phyloP scores from a whole-genome alignment of 2,797 vertebrate genomes.

The Halcyon leucocephala region DNA sequence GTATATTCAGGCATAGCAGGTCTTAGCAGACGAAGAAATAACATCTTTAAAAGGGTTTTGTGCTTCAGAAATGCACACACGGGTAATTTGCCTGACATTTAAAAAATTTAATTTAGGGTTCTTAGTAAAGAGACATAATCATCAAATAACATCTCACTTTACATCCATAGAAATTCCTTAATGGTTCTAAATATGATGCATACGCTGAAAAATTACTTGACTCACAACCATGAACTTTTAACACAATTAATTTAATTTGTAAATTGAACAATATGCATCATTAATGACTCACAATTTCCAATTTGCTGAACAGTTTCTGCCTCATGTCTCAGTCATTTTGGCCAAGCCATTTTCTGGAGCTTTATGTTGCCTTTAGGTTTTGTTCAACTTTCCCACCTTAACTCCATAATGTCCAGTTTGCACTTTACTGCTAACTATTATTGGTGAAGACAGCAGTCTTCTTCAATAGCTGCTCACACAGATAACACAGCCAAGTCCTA shows the following conservation, averaged over 20 bases:
- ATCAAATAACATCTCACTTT: conserved; percentile 43
- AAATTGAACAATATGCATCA: conserved; percentile 62
- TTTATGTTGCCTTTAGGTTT: neutral
- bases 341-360: neutral
- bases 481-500: neutral
- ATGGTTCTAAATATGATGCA: conserved; percentile 25
- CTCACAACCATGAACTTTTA: conserved; percentile 52
- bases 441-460: neutral
- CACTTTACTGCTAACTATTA: neutral
- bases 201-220: conserved; percentile 31
- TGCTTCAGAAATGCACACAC: conserved; percentile 24
- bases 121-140: conserved; percentile 56
- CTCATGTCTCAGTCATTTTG: neutral
- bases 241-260: conserved; percentile 65
- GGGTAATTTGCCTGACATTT: conserved; percentile 69
- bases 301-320: conserved; percentile 25
- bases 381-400: neutral
- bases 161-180: conserved; percentile 44
- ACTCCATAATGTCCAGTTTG: neutral
- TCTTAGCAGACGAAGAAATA: conserved; percentile 40
- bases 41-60: conserved; percentile 42
- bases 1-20: neutral
- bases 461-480: neutral
- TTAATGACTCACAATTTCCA: conserved; percentile 59
- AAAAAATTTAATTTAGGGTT: conserved; percentile 66